Evolutionary conservation across 2,888 invertebrate genomes (phyloP), one percentile per base, ranked within the genome.

Genomic region (Patella pellucida): DNA sequence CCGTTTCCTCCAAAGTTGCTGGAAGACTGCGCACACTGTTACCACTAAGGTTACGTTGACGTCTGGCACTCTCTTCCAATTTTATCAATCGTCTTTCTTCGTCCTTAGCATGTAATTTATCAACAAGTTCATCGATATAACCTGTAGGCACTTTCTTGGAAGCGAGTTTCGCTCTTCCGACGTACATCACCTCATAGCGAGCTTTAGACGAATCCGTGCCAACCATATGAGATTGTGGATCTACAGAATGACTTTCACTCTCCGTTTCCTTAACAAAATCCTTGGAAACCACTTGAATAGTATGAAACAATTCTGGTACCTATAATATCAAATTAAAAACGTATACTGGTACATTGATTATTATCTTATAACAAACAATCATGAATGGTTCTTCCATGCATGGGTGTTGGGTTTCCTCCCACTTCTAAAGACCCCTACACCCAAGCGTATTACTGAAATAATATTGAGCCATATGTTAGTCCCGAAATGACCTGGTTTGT

Each of bases 161-260:
- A 62, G 96, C 95, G 83, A 97, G 95, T 82, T 95, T 94, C 71
- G 97, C 96, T 92, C 96, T 96, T 0, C 97, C 97, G 71, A 97
- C 94, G 90, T 97, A 97, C 81, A 97, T 92, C 3, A 96, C 96
- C 94, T 96, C 92, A 78, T 87, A 91, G 74, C 86, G 84, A 52
- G 87, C 84, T 78, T 81, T 86, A 2, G 82, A 82, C 15, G 80
- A 79, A 62, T 86, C 85, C 4, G 79, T 76, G 14, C 41, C 41
- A 41, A 41, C 41, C 41, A 73, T 74, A 71, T 27, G 69, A 16
- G 68, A 69, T 41, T 56, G 52, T 15, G 23, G 62, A 54, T 69
- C 72, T 1, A n/a, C 71, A 31, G 54, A 56, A 51, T 68, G 62
- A 54, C 77, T 77, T 62, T 71, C 51, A 41, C 31, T 15, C 15